Conservation (phyloP, 2,888 invertebrate genomes). For the Drosophila mercatorum region DNA sequence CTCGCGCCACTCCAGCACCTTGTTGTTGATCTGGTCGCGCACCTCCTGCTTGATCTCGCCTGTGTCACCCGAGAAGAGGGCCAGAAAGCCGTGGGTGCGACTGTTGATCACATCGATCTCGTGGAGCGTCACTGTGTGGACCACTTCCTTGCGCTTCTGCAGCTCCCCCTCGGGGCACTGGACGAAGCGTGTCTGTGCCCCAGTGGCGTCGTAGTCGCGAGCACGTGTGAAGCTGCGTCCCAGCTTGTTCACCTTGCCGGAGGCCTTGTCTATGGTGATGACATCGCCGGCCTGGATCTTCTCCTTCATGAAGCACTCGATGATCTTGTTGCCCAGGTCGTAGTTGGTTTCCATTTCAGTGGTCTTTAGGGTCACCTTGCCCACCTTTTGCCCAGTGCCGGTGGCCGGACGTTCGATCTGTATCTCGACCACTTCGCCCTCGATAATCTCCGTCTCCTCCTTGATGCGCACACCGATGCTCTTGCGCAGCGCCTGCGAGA, state of each 20-base stretch:
- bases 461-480: conserved; percentile 99
- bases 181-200: conserved; percentile 94
- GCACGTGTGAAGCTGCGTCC: conserved; percentile 98
- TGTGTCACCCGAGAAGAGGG: conserved; percentile 99
- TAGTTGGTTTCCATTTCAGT: conserved; percentile 99
- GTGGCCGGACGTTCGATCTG: conserved; percentile 98
- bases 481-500: conserved; percentile 98
- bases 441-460: conserved; percentile 99
- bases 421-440: conserved; percentile 99
- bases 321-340: conserved; percentile 99
- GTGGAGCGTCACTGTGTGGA: conserved; percentile 99
- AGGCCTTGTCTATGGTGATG: conserved; percentile 99
- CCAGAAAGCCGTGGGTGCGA: conserved; percentile 98
- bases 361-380: conserved; percentile 98
- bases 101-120: conserved; percentile 99
- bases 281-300: conserved; percentile 98
- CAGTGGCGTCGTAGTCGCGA: conserved; percentile 98
- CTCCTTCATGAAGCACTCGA: conserved; percentile 97
- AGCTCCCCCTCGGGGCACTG: conserved; percentile 99
- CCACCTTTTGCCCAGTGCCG: conserved; percentile 91
- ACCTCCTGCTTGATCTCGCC: conserved; percentile 99
- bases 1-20: conserved; percentile 99
- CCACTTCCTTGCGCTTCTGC: conserved; percentile 98
- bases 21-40: conserved; percentile 98
- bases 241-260: conserved; percentile 95